A percentile compares a stretch with the other conserved stretches of the same genome.
phyloP scores from a whole-genome alignment of 2,888 invertebrate genomes.

The Dysmachus trigonus region DNA sequence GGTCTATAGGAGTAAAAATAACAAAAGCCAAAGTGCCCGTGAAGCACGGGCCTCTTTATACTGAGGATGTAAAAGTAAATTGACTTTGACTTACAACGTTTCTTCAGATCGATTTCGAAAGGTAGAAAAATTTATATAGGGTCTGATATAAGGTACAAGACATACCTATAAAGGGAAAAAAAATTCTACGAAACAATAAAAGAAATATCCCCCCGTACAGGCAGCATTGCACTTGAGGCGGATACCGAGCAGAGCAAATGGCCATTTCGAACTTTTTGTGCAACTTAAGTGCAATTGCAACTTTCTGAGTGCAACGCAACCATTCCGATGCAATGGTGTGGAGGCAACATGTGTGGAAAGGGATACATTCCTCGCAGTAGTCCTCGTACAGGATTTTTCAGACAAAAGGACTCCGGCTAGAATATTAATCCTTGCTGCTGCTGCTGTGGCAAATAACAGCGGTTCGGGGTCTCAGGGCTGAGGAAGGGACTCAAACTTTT shows the following conservation, averaged over 20 bases:
- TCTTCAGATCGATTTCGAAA: neutral
- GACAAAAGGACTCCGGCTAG: neutral
- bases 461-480: neutral
- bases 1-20: neutral
- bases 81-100: neutral
- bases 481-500: neutral
- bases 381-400: neutral
- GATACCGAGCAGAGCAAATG: conserved; percentile 16
- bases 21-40: neutral
- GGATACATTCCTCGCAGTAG: neutral
- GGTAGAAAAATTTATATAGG: conserved; percentile 4
- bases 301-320: conserved; percentile 28
- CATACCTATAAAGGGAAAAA: neutral
- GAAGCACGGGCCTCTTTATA: neutral
- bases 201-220: neutral
- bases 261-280: conserved; percentile 34
- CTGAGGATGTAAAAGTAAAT: neutral
- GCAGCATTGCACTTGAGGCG: neutral
- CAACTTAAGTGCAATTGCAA: conserved; percentile 40
- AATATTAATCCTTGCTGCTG: neutral
- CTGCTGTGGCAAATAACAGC: neutral
- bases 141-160: neutral
- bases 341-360: conserved; percentile 20
- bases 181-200: neutral
- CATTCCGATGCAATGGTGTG: neutral